These are phyloP conservation scores for Trichogramma pretiosum DNA, from an alignment of 1,140 invertebrate genomes.

Conservation along the genomic window DNA sequence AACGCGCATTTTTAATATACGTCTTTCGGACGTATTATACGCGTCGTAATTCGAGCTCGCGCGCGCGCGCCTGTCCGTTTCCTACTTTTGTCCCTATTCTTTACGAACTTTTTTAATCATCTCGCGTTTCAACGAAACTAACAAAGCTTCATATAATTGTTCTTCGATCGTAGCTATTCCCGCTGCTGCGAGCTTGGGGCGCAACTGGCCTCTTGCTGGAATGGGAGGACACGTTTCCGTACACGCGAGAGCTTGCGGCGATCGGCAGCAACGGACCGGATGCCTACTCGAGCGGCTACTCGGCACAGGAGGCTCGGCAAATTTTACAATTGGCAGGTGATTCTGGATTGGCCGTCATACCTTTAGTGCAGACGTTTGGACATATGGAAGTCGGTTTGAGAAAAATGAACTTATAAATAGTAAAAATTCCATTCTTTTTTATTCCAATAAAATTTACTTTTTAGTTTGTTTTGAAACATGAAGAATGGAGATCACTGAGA, in stretches of 20 bases:
- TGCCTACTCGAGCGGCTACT: conserved; percentile 54
- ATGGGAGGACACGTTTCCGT: conserved; percentile 93
- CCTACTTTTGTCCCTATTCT: neutral
- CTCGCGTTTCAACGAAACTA: no score
- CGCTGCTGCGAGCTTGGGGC: conserved; percentile 55
- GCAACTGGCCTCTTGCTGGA: conserved; percentile 78
- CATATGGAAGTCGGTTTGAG: conserved; percentile 62
- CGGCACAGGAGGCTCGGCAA: conserved; percentile 49
- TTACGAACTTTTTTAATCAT: conserved; percentile 22
- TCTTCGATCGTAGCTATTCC: conserved; percentile 54
- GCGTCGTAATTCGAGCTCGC: no score
- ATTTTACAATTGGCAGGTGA: conserved; percentile 54
- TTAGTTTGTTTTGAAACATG: conserved; percentile 72
- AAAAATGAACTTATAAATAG: neutral
- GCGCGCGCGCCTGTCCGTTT: no score
- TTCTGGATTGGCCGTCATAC: conserved; percentile 70
- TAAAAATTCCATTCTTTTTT: conserved; percentile 7
- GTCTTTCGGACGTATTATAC: no score
- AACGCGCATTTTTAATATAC: no score
- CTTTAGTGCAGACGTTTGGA: conserved; percentile 91
- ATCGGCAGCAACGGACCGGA: conserved; percentile 54
- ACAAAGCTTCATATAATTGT: no score
- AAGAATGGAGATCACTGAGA: conserved; percentile 64
- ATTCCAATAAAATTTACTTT: neutral
- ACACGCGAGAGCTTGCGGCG: conserved; percentile 53